Evolutionary conservation across 2,888 invertebrate species (phyloP).

Genomic region (Eurytoma adleriae): DNA sequence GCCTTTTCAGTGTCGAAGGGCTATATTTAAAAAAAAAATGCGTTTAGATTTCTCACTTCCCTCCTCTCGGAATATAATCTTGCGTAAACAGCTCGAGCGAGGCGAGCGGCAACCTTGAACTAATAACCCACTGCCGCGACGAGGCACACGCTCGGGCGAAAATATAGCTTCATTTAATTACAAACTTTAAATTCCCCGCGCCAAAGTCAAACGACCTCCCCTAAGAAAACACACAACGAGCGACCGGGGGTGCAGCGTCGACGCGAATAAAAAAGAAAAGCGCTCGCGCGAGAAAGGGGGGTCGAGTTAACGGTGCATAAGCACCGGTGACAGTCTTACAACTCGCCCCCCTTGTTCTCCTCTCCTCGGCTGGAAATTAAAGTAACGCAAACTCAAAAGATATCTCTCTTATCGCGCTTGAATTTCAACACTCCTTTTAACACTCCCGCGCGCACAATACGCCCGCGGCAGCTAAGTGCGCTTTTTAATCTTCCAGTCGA

Average conservation of each 20-base stretch:
- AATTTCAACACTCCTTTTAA: not conserved
- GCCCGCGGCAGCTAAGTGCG: too few species aligned
- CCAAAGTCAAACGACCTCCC: constrained; percentile 1
- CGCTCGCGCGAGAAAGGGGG: not conserved
- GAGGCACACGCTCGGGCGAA: not conserved
- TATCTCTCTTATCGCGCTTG: not conserved
- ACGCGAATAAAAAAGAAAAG: not conserved
- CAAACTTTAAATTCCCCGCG: constrained; percentile 15
- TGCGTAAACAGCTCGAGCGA: too few species aligned
- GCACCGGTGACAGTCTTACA: not conserved
- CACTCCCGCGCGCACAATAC: not conserved
- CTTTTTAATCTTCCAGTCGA: too few species aligned
- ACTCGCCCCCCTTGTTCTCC: not conserved
- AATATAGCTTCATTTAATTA: constrained; percentile 27
- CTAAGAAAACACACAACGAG: constrained; percentile 10
- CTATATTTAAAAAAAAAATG: too few species aligned
- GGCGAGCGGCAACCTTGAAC: not conserved
- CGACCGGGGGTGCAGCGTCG: not conserved
- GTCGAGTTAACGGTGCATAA: constrained; percentile 6
- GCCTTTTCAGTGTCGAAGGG: too few species aligned
- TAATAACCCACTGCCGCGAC: constrained; percentile 3
- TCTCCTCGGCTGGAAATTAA: not conserved
- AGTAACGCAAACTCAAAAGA: not conserved
- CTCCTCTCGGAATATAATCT: too few species aligned
- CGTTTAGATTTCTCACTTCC: too few species aligned